Percentiles rank a stretch among this genome's conserved stretches.
phyloP scores from a whole-genome alignment of 1,140 invertebrate species.

The Drosophila melanogaster region DNA sequence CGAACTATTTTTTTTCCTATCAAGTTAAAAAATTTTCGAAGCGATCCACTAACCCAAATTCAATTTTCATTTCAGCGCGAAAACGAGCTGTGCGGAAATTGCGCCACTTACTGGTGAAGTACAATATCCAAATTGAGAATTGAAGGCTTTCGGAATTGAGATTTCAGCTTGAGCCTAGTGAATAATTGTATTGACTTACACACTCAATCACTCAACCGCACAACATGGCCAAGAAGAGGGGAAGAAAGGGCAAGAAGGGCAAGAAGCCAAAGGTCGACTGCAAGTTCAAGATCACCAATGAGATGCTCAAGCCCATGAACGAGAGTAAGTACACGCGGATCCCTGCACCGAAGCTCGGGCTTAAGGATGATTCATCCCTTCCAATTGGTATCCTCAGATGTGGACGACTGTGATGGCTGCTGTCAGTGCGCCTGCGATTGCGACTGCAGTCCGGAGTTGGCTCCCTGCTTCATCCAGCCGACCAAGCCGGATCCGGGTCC shows the following conservation, averaged over 20 bases:
- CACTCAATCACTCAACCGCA: constrained; percentile 7
- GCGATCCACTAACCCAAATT: neutral
- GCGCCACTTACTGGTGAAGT: constrained; percentile 73
- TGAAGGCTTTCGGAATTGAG: constrained; percentile 7
- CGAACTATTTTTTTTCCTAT: neutral
- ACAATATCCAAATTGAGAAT: constrained; percentile 74
- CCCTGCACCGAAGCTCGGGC: too few relatives aligned
- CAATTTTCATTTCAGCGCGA: constrained; percentile 45
- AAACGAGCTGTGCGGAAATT: constrained; percentile 69
- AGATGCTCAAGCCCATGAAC: constrained; percentile 50
- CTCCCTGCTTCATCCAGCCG: constrained; percentile 70
- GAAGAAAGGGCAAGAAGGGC: constrained; percentile 66
- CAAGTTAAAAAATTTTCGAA: neutral
- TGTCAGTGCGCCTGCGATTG: constrained; percentile 61
- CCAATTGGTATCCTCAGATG: neutral
- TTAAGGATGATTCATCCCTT: too few relatives aligned
- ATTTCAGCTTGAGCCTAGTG: neutral
- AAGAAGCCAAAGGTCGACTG: constrained; percentile 46
- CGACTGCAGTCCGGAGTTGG: constrained; percentile 70
- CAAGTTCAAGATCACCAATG: constrained; percentile 30
- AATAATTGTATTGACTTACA: constrained; percentile 3
- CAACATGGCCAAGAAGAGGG: constrained; percentile 66
- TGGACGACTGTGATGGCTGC: constrained; percentile 51
- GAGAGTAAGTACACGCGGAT: constrained; percentile 14
- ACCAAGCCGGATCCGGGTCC: constrained; percentile 68